These are phyloP conservation scores for Anas platyrhynchos DNA, from an alignment of 2,113 vertebrate species.

Conservation along the genomic window DNA sequence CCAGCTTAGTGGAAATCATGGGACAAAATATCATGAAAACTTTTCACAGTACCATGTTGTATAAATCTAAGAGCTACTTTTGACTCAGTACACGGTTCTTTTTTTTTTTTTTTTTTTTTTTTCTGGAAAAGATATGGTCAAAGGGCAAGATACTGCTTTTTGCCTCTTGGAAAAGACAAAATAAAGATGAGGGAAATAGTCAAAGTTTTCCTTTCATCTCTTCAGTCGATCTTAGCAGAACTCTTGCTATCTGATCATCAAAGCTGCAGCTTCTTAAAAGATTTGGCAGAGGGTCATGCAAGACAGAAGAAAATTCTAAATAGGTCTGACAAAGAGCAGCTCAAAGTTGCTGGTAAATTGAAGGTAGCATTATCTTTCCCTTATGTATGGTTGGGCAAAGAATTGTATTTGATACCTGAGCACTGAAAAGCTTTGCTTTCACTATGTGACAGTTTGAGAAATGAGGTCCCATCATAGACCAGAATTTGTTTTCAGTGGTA, in stretches of 20 bases:
- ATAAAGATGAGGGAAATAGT: background rate
- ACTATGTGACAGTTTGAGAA: background rate
- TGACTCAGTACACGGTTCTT: background rate
- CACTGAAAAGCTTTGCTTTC: background rate
- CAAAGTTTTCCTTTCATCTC: constrained; percentile 30
- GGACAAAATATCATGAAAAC: background rate
- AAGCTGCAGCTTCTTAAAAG: background rate
- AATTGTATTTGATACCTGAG: background rate
- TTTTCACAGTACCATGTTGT: background rate
- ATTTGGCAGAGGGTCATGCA: background rate
- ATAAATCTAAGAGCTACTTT: background rate
- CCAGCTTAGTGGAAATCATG: background rate
- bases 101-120: background rate
- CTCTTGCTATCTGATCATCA: constrained; percentile 21
- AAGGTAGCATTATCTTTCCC: background rate
- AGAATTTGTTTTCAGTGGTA: background rate
- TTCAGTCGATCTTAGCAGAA: background rate
- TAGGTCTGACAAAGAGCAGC: background rate
- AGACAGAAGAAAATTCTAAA: constrained; percentile 25
- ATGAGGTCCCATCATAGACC: background rate
- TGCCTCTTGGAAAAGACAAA: background rate
- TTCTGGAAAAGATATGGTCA: background rate
- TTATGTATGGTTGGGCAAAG: background rate
- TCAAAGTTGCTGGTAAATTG: background rate
- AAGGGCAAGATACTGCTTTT: background rate